Conservation (phyloP, 2,888 invertebrate species). For the Phortica magna region DNA sequence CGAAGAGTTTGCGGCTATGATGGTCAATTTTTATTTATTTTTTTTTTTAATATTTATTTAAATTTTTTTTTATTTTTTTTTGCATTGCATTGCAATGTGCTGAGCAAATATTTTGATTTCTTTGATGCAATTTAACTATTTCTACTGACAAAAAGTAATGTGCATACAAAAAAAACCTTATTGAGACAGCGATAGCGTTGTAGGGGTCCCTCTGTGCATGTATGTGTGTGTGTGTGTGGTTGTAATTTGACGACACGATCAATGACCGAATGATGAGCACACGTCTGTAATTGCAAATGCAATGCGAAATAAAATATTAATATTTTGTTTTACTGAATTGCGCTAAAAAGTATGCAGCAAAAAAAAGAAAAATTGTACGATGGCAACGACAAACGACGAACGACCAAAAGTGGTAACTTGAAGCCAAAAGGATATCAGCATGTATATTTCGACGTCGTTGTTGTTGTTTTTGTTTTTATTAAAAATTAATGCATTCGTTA, state of each 20-base stretch:
- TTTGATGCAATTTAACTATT: slow-evolving; percentile 59
- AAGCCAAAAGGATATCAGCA: too few relatives aligned
- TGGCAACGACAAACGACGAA: not conserved
- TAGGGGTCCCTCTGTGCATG: too few relatives aligned
- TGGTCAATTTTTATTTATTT: not conserved
- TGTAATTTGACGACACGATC: not conserved
- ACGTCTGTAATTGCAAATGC: not conserved
- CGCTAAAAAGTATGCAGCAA: not conserved
- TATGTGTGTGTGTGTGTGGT: too few relatives aligned
- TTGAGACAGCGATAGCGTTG: too few relatives aligned
- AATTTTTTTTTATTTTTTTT: slow-evolving; percentile 10
- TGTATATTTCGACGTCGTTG: too few relatives aligned
- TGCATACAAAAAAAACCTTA: not conserved
- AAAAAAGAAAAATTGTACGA: not conserved
- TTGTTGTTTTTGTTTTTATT: too few relatives aligned
- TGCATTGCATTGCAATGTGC: slow-evolving; percentile 40
- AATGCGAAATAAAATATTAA: not conserved
- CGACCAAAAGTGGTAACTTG: not conserved
- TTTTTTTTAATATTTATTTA: not conserved
- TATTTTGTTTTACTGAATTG: not conserved
- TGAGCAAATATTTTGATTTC: slow-evolving; percentile 62
- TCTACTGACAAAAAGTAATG: slow-evolving; percentile 29
- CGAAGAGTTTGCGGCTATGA: too few relatives aligned
- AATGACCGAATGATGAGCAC: not conserved
- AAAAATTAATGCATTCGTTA: too few relatives aligned